Evolutionary conservation across 1,140 invertebrate genomes (phyloP), one percentile per base, ranked within the genome.

Genomic region (Maniola jurtina): DNA sequence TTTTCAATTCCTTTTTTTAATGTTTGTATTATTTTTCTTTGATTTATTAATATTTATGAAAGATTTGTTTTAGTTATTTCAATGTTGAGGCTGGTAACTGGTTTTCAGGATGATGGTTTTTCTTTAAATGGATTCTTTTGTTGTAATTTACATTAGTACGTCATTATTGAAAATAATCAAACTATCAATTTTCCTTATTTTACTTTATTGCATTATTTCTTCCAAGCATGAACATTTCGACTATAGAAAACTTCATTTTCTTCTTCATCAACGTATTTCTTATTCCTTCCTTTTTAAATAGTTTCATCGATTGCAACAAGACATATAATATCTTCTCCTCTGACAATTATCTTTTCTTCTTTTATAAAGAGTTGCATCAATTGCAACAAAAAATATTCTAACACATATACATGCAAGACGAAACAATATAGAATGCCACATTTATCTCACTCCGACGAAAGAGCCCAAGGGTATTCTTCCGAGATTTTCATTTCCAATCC

Each of bases 361-460:
- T 13, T 45, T 52, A 25, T 25, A 16, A 52, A 52, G 8, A 52
- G 0, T 25, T 52, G 3, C 34, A 55, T 55, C 15, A 9, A 35
- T 55, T 4, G 42, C 47, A 33, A 42, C n/a, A 42, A 15, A 55
- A 45, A n/a, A 33, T 55, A 64, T 14, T 25, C 14, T 14, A 64
- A 64, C 54, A 64, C 16, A 57, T 42, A 64, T 42, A 64, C 61
- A 63, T 63, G 52, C 61, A 62, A 54, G 38, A 63, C 50, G 42
- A 42, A 55, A 63, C 61, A 63, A 55, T 40, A 55, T 36, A 61
- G 4, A 57, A 57, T 14, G 52, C 11, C 45, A 42, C 13, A 55
- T 55, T 57, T 57, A 38, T 57, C 55, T 57, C 55, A 40, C 55
- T 57, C 11, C 35, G 50, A 33, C 11, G 10, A 34, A 33, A 55